Evolutionary conservation across 1,140 invertebrate species (phyloP).

Genomic region (Trichonephila clavata): DNA sequence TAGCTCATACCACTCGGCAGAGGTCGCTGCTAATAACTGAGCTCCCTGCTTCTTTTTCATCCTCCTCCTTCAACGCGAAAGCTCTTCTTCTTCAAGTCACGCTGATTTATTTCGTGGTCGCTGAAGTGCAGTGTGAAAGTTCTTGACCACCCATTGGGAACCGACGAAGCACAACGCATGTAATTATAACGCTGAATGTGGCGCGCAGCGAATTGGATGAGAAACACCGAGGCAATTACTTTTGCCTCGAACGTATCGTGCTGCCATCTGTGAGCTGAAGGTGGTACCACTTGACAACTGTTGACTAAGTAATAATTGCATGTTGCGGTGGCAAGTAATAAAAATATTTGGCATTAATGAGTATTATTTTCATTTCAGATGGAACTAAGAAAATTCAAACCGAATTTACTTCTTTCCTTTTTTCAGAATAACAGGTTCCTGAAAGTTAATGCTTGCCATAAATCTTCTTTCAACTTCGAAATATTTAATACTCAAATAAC

Average conservation of each 20-base stretch:
- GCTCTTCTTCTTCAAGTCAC: slow-evolving; percentile 55
- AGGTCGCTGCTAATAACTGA: slow-evolving; percentile 69
- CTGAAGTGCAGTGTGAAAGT: slow-evolving; percentile 68
- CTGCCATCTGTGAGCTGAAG: slow-evolving; percentile 60
- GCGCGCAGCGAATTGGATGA: slow-evolving; percentile 63
- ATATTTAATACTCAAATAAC: no score
- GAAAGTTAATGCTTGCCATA: no score
- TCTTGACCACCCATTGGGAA: slow-evolving; percentile 71
- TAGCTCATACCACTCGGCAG: slow-evolving; percentile 52
- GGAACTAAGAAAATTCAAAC: no score
- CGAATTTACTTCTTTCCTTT: no score
- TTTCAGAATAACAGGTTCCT: no score
- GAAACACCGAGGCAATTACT: slow-evolving; percentile 71
- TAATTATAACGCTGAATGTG: slow-evolving; percentile 72
- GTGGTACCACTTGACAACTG: slow-evolving; percentile 66
- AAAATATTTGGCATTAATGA: no score
- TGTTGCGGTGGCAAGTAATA: background rate
- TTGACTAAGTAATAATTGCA: slow-evolving; percentile 16
- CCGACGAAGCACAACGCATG: slow-evolving; percentile 73
- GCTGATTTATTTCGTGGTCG: slow-evolving; percentile 75
- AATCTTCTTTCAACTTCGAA: no score
- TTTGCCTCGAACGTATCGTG: slow-evolving; percentile 11
- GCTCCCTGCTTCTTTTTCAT: slow-evolving; percentile 11
- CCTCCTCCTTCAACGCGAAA: slow-evolving; percentile 7
- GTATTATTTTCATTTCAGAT: no score